These are phyloP conservation scores for Diachrysia chrysitis DNA, from an alignment of 2,888 invertebrate species.

Conservation along the genomic window DNA sequence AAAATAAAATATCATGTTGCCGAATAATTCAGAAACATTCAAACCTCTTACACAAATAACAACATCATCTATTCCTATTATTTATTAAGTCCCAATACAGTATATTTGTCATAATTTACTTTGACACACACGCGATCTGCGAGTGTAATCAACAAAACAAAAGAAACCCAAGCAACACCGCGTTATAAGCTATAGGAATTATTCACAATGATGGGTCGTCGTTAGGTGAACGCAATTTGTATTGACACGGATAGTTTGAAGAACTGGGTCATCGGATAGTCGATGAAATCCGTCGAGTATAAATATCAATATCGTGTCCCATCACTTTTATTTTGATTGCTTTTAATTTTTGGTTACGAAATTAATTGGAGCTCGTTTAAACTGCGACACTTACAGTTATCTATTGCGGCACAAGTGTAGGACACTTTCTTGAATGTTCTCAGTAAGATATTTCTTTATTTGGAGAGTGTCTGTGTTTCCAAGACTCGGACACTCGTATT, in stretches of 20 bases:
- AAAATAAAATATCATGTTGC: too few relatives aligned
- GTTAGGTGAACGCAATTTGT: conserved; percentile 51
- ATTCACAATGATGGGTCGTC: conserved; percentile 47
- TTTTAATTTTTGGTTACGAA: conserved; percentile 1
- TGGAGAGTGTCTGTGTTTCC: too few relatives aligned
- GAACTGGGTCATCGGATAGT: conserved; percentile 54
- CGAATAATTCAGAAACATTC: too few relatives aligned
- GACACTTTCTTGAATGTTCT: too few relatives aligned
- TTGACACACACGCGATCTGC: neutral
- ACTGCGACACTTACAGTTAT: neutral
- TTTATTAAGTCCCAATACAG: too few relatives aligned
- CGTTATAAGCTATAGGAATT: conserved; percentile 29
- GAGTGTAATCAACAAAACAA: neutral
- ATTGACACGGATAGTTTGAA: conserved; percentile 38
- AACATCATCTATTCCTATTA: too few relatives aligned
- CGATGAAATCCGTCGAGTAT: conserved; percentile 42
- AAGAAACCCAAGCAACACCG: conserved; percentile 13
- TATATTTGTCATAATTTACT: too few relatives aligned
- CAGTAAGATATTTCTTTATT: too few relatives aligned
- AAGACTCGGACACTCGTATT: too few relatives aligned
- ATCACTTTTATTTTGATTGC: conserved; percentile 45
- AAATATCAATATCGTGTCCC: conserved; percentile 43
- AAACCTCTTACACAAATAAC: too few relatives aligned
- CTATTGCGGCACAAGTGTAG: neutral
- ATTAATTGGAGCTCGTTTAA: neutral